These are phyloP conservation scores for Tetragonula clypearis DNA, from an alignment of 1,140 invertebrate genomes.

Conservation along the genomic window DNA sequence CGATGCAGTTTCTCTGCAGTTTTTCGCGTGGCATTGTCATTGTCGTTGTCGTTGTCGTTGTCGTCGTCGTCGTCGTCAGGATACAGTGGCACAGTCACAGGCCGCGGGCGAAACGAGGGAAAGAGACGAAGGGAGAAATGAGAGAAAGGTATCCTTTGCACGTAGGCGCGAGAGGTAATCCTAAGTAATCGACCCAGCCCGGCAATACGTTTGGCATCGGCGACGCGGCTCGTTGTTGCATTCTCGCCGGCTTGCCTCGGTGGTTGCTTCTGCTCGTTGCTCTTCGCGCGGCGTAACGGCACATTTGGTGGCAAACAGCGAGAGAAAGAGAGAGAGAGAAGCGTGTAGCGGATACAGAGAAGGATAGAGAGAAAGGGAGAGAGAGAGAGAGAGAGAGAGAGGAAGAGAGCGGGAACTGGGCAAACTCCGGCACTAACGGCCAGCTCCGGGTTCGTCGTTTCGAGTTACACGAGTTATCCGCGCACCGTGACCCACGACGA, in stretches of 20 bases:
- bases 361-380: neutral
- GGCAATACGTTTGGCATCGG: conserved; percentile 48
- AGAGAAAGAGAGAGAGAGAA: neutral
- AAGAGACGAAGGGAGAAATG: neutral
- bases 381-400: conserved; percentile 9
- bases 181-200: conserved; percentile 57
- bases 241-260: too few relatives aligned
- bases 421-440: conserved; percentile 19
- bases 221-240: conserved; percentile 9
- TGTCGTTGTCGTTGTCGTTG: neutral
- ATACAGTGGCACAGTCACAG: neutral
- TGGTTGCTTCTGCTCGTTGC: conserved; percentile 9
- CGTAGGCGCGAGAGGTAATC: conserved; percentile 47
- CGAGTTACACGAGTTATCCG: conserved; percentile 68
- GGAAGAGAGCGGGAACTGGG: neutral
- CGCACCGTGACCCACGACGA: conserved; percentile 62
- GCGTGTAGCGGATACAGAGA: conserved; percentile 1
- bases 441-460: conserved; percentile 67
- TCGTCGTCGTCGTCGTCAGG: neutral
- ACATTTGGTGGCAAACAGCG: conserved; percentile 35
- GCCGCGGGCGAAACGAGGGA: neutral
- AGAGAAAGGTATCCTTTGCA: conserved; percentile 44
- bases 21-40: neutral
- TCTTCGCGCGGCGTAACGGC: conserved; percentile 53
- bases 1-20: conserved; percentile 13